These are phyloP conservation scores for Amblyjoppa proteus DNA, from an alignment of 2,888 invertebrate genomes.

Conservation along the genomic window DNA sequence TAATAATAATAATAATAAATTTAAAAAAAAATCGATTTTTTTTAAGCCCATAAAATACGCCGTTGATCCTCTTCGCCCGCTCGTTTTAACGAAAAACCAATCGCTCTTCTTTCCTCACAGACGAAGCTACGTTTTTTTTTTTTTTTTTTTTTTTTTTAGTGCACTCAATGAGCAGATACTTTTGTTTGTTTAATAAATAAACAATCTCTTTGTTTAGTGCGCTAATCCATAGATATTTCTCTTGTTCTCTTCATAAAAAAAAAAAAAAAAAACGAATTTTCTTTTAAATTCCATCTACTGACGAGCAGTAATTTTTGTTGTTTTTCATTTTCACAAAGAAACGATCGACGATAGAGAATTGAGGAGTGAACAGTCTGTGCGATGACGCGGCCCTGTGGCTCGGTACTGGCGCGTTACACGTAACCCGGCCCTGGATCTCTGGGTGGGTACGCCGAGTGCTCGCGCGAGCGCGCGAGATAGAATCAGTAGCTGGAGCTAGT, in stretches of 20 bases:
- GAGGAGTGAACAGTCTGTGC: conserved; percentile 44
- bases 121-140: not conserved
- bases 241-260: too few species aligned
- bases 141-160: not conserved
- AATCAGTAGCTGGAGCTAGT: conserved; percentile 87
- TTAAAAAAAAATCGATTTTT: too few species aligned
- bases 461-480: conserved; percentile 82
- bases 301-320: not conserved
- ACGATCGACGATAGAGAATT: conserved; percentile 6
- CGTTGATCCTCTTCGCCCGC: too few species aligned
- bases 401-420: conserved; percentile 73
- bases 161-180: not conserved
- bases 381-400: conserved; percentile 79
- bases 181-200: not conserved
- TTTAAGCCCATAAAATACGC: too few species aligned
- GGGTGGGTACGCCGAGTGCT: conserved; percentile 48
- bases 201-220: not conserved
- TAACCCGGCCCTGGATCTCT: conserved; percentile 42
- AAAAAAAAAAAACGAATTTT: too few species aligned
- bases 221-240: not conserved
- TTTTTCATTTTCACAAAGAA: not conserved
- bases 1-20: too few species aligned
- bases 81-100: too few species aligned
- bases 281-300: too few species aligned
- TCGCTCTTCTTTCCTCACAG: too few species aligned